phyloP scores from a whole-genome alignment of 2,888 invertebrate species.

The Drosophila neutralis region DNA sequence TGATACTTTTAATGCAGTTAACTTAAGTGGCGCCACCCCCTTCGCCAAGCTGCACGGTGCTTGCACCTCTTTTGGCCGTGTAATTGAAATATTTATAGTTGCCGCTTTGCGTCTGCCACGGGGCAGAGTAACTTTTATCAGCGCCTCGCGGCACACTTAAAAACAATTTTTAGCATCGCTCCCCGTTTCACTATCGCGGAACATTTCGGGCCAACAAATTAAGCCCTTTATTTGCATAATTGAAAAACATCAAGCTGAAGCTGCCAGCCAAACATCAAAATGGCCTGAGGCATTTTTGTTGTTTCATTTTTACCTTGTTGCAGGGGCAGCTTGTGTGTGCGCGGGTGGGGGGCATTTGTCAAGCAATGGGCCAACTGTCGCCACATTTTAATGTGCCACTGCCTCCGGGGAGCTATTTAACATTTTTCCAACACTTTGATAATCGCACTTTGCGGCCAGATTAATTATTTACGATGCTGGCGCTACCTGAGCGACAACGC shows the following conservation, averaged over 20 bases:
- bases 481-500: slow-evolving; percentile 54
- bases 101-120: slow-evolving; percentile 48
- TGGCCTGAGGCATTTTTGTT: slow-evolving; percentile 42
- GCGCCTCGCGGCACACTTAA: slow-evolving; percentile 65
- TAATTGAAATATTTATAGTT: slow-evolving; percentile 81
- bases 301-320: slow-evolving; percentile 11
- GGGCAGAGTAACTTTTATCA: slow-evolving; percentile 62
- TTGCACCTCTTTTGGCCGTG: slow-evolving; percentile 36
- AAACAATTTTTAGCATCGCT: slow-evolving; percentile 66
- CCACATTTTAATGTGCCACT: slow-evolving; percentile 70
- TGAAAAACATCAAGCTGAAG: slow-evolving; percentile 76
- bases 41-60: neutral
- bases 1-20: slow-evolving; percentile 73
- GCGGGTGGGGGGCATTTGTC: slow-evolving; percentile 13
- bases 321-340: slow-evolving; percentile 23
- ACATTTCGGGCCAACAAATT: slow-evolving; percentile 67
- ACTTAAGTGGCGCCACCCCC: slow-evolving; percentile 42
- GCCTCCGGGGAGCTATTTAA: slow-evolving; percentile 76
- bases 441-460: slow-evolving; percentile 79
- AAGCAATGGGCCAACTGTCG: slow-evolving; percentile 54
- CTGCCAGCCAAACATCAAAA: slow-evolving; percentile 71
- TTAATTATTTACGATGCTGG: slow-evolving; percentile 77
- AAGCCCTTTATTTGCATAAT: slow-evolving; percentile 83
- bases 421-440: slow-evolving; percentile 80
- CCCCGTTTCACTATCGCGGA: neutral